Percentiles rank a stretch among this genome's conserved stretches.
These are phyloP conservation scores for Xiphorhynchus elegans DNA, from an alignment of 2,113 vertebrate species.

Conservation along the genomic window DNA sequence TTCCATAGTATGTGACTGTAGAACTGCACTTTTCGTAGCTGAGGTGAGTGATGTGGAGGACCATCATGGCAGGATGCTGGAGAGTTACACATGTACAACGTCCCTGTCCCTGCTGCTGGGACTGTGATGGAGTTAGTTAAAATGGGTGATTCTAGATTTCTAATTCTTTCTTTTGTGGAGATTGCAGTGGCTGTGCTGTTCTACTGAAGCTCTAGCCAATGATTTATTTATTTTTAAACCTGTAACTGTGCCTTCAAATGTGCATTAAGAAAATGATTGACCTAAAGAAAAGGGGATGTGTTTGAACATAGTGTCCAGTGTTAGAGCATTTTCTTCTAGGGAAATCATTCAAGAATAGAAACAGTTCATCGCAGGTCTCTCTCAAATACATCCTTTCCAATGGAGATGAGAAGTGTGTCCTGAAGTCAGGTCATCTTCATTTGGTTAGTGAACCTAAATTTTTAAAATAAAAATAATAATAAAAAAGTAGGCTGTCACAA, in stretches of 20 bases:
- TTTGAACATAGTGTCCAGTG: neutral
- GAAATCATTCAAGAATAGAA: neutral
- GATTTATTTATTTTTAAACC: neutral
- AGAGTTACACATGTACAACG: fast-evolving
- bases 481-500: neutral
- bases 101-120: neutral
- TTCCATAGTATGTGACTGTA: neutral
- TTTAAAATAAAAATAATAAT: neutral
- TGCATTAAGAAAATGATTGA: neutral
- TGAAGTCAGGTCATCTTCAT: neutral
- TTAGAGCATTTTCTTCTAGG: neutral
- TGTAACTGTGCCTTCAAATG: neutral
- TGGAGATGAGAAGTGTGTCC: neutral
- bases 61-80: fast-evolving
- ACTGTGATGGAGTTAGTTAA: neutral
- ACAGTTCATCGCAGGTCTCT: neutral
- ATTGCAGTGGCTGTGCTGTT: neutral
- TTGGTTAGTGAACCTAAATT: neutral
- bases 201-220: neutral
- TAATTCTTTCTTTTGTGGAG: neutral
- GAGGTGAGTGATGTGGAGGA: fast-evolving
- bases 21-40: neutral
- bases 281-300: neutral
- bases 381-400: neutral
- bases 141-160: neutral